Conservation (phyloP, 35 echinoderm and acorn worm species). For the Diadema setosum region DNA sequence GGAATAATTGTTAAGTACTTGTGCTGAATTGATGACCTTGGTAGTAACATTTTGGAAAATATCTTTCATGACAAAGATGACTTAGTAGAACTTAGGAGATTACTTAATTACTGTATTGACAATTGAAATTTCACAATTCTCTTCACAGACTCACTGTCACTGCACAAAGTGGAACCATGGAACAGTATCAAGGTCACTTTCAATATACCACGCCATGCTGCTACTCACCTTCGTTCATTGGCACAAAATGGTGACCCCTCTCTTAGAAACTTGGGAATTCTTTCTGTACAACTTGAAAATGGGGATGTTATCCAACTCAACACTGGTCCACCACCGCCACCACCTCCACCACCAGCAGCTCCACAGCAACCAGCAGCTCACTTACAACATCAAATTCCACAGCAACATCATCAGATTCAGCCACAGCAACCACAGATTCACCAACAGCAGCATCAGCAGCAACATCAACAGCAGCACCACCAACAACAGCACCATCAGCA, state of each 20-base stretch:
- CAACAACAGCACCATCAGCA: constrained; percentile 8
- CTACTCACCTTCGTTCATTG: constrained; percentile 67
- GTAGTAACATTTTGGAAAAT: too few relatives aligned
- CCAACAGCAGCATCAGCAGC: background rate
- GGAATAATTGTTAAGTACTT: too few relatives aligned
- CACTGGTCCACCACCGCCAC: constrained; percentile 23
- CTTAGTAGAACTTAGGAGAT: too few relatives aligned
- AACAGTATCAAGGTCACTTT: constrained; percentile 96
- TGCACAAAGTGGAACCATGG: constrained; percentile 90
- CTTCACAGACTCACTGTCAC: background rate
- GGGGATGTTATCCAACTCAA: constrained; percentile 65
- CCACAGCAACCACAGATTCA: background rate
- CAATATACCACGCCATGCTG: constrained; percentile 91
- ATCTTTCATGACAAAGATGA: too few relatives aligned
- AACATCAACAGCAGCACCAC: constrained; percentile 2
- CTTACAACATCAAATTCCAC: background rate
- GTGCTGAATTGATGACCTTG: too few relatives aligned
- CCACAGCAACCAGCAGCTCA: background rate
- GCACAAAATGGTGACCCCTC: constrained; percentile 72
- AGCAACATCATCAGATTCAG: background rate
- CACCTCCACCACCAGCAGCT: constrained; percentile 1
- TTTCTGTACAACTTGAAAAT: constrained; percentile 87
- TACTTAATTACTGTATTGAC: too few relatives aligned
- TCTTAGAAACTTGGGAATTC: constrained; percentile 81
- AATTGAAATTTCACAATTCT: too few relatives aligned